These are phyloP conservation scores for Scaptomyza caliginosa DNA, from an alignment of 2,888 invertebrate genomes.

Conservation along the genomic window DNA sequence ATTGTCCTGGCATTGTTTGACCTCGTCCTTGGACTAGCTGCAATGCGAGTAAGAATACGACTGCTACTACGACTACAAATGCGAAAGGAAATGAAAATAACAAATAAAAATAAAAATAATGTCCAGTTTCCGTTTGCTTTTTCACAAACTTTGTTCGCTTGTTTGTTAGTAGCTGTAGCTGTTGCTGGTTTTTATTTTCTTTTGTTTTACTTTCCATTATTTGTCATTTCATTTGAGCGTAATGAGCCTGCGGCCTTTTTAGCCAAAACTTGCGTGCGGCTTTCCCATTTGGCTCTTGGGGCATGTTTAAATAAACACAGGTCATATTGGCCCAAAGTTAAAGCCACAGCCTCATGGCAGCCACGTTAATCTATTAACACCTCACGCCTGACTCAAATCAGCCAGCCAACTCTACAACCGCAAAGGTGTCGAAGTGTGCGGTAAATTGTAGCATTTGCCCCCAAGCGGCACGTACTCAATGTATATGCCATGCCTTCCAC, in stretches of 20 bases:
- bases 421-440: slow-evolving; percentile 67
- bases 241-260: slow-evolving; percentile 45
- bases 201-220: slow-evolving; percentile 28
- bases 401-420: slow-evolving; percentile 1
- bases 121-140: slow-evolving; percentile 67
- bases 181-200: background rate
- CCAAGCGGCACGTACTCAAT: slow-evolving; percentile 65
- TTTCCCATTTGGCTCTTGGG: slow-evolving; percentile 41
- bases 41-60: slow-evolving; percentile 28
- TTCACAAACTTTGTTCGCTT: slow-evolving; percentile 31
- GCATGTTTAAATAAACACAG: slow-evolving; percentile 39
- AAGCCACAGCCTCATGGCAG: slow-evolving; percentile 31
- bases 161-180: slow-evolving; percentile 16
- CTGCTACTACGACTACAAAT: slow-evolving; percentile 25
- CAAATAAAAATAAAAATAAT: slow-evolving; percentile 60
- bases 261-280: slow-evolving; percentile 48
- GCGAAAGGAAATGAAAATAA: slow-evolving; percentile 25
- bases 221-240: slow-evolving; percentile 45
- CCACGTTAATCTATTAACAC: slow-evolving; percentile 79
- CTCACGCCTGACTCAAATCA: slow-evolving; percentile 46
- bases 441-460: slow-evolving; percentile 65
- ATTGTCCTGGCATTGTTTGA: slow-evolving; percentile 36
- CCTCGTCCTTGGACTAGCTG: slow-evolving; percentile 46
- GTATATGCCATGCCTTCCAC: slow-evolving; percentile 10
- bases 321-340: slow-evolving; percentile 44